A percentile compares a stretch with the other conserved stretches of the same genome.
These are phyloP conservation scores for Chelon auratus DNA, from an alignment of 2,797 vertebrate genomes.

Conservation along the genomic window DNA sequence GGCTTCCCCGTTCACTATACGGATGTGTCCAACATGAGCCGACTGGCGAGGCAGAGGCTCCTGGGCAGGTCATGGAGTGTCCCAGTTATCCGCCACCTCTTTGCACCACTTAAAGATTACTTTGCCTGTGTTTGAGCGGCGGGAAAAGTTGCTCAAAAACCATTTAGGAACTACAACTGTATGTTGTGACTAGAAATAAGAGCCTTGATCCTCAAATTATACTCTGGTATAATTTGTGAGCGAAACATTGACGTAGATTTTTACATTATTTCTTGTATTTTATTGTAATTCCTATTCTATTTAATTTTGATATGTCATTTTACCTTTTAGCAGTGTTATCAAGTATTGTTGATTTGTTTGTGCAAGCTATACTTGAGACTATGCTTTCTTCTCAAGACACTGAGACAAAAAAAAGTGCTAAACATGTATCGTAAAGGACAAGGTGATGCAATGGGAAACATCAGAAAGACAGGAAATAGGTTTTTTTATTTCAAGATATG, in stretches of 20 bases:
- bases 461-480: slow-evolving; percentile 44
- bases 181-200: slow-evolving; percentile 83
- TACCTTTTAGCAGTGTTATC: slow-evolving; percentile 94
- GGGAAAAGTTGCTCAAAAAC: slow-evolving; percentile 32
- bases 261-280: slow-evolving; percentile 90
- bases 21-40: slow-evolving; percentile 99
- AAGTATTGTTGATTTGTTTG: slow-evolving; percentile 90
- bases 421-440: slow-evolving; percentile 46
- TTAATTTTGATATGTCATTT: slow-evolving; percentile 90
- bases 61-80: slow-evolving; percentile 98
- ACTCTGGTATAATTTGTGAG: slow-evolving; percentile 79
- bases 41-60: slow-evolving; percentile 97
- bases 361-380: slow-evolving; percentile 89
- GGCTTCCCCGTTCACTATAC: slow-evolving; percentile 99
- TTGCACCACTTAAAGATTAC: slow-evolving; percentile 98
- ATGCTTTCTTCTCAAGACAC: slow-evolving; percentile 86
- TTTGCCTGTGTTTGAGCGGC: slow-evolving; percentile 90
- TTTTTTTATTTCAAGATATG: slow-evolving; percentile 39
- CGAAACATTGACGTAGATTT: slow-evolving; percentile 85
- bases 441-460: slow-evolving; percentile 45
- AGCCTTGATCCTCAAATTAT: slow-evolving; percentile 80
- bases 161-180: slow-evolving; percentile 82
- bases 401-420: slow-evolving; percentile 77
- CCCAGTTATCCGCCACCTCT: slow-evolving; percentile 98
- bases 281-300: slow-evolving; percentile 92